These are phyloP conservation scores for Zaprionus taronus DNA, from an alignment of 1,140 invertebrate species.

Conservation along the genomic window DNA sequence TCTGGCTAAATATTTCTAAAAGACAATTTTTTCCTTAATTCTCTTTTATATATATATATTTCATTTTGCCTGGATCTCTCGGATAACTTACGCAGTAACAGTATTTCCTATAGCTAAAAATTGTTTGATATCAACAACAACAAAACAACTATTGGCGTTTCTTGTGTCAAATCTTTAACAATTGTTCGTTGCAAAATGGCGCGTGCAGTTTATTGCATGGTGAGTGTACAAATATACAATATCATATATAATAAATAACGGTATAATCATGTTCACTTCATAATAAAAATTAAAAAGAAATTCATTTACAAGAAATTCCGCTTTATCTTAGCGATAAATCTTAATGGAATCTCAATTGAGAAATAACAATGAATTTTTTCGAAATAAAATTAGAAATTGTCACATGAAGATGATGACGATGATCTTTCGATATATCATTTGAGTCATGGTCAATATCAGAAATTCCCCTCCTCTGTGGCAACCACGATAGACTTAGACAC, in stretches of 20 bases:
- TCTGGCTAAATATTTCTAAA: constrained; percentile 29
- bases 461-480: constrained; percentile 15
- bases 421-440: constrained; percentile 14
- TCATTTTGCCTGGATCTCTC: constrained; percentile 71
- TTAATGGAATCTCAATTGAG: constrained; percentile 2
- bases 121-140: constrained; percentile 37
- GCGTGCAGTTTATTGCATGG: constrained; percentile 83
- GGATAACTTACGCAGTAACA: constrained; percentile 56
- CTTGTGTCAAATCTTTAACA: constrained; percentile 63
- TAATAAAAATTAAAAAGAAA: constrained; percentile 1
- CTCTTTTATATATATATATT: constrained; percentile 55
- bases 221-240: constrained; percentile 52
- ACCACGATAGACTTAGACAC: constrained; percentile 27
- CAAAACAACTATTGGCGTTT: constrained; percentile 71
- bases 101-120: constrained; percentile 64
- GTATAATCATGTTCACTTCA: background rate
- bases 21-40: constrained; percentile 57
- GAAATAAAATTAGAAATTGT: constrained; percentile 10
- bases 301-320: background rate
- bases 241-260: background rate
- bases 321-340: constrained; percentile 1
- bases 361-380: constrained; percentile 6
- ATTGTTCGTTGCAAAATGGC: constrained; percentile 77
- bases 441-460: constrained; percentile 44
- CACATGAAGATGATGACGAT: constrained; percentile 4